phyloP scores from a whole-genome alignment of 2,797 vertebrate genomes.

The Schizopygopsis malacanthus region DNA sequence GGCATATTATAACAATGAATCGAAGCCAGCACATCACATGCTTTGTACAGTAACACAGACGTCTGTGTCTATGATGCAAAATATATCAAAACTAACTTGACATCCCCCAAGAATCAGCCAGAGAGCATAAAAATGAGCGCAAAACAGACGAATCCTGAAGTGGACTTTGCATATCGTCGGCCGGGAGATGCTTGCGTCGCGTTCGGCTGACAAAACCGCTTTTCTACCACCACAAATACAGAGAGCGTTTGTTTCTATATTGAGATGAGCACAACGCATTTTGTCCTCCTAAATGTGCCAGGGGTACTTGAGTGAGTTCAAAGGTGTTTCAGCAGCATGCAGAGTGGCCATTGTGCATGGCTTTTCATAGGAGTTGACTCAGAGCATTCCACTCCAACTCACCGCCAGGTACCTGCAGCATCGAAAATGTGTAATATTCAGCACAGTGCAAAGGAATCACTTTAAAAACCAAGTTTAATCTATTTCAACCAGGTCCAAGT shows the following conservation, averaged over 20 bases:
- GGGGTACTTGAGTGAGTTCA: constrained; percentile 78
- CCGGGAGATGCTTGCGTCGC: constrained; percentile 25
- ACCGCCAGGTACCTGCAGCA: constrained; percentile 80
- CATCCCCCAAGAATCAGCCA: background rate
- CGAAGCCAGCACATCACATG: background rate
- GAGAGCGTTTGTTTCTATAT: constrained; percentile 71
- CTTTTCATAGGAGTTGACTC: constrained; percentile 84
- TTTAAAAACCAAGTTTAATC: constrained; percentile 88
- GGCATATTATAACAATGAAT: constrained; percentile 6
- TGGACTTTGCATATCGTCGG: background rate
- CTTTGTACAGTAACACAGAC: background rate
- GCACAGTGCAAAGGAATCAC: constrained; percentile 85
- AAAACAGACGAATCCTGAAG: background rate
- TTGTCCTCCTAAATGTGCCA: constrained; percentile 79
- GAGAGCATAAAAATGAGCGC: background rate
- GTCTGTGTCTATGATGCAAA: background rate
- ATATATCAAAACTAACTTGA: background rate
- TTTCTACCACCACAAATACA: constrained; percentile 52
- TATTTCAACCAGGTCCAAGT: constrained; percentile 84
- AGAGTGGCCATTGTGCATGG: constrained; percentile 84
- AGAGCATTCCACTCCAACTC: constrained; percentile 83
- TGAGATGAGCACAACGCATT: constrained; percentile 74
- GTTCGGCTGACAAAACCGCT: constrained; percentile 50
- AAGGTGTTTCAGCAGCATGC: constrained; percentile 75
- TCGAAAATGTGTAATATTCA: constrained; percentile 84